Percentiles rank a stretch among this genome's conserved stretches.
Conservation (phyloP, 2,113 vertebrate genomes). For the Leptodactylus fuscus region DNA sequence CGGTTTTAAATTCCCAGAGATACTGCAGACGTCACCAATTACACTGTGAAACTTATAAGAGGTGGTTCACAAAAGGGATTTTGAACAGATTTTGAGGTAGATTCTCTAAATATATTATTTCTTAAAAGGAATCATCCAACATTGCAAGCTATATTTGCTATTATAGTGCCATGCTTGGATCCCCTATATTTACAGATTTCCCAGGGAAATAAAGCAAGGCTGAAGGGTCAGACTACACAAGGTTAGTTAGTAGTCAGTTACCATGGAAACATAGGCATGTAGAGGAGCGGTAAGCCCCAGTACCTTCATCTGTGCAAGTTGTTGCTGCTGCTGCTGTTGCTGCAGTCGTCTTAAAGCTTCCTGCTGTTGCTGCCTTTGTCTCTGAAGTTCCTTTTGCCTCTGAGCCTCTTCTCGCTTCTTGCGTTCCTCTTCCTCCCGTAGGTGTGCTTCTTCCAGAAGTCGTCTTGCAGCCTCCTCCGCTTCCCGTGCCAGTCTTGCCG, state of each 20-base stretch:
- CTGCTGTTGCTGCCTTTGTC: constrained; percentile 85
- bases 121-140: too few species aligned
- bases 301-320: constrained; percentile 98
- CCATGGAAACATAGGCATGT: not conserved
- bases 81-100: too few species aligned
- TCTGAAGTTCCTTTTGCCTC: constrained; percentile 81
- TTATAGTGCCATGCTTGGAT: too few species aligned
- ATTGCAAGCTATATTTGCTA: too few species aligned
- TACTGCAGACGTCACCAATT: too few species aligned
- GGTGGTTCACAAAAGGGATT: too few species aligned
- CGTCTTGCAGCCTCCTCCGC: constrained; percentile 88
- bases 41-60: too few species aligned
- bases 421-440: constrained; percentile 83
- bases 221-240: not conserved
- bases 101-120: too few species aligned
- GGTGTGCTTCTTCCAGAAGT: constrained; percentile 81
- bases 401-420: constrained; percentile 82
- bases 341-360: constrained; percentile 91
- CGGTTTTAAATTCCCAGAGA: too few species aligned
- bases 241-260: not conserved
- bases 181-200: too few species aligned
- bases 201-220: not conserved
- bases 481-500: constrained; percentile 73
- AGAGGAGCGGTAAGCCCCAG: accelerated
- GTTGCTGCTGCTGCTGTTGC: constrained; percentile 94